A percentile compares a stretch with the other conserved stretches of the same genome.
Evolutionary conservation across 2,888 invertebrate genomes (phyloP).

Genomic region (Zonitis immaculata): DNA sequence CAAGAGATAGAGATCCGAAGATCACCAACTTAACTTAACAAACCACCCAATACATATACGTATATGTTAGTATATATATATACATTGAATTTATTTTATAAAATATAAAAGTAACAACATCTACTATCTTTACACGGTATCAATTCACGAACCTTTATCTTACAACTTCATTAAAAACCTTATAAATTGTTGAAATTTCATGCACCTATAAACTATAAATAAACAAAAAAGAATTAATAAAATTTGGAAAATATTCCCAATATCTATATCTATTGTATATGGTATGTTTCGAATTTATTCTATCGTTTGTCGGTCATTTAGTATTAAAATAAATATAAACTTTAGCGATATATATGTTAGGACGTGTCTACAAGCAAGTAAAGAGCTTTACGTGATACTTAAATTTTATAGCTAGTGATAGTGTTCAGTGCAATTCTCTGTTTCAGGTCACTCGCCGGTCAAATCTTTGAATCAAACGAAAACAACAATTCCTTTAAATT

Average conservation of each 20-base stretch:
- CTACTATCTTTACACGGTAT: conserved; percentile 24
- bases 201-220: background rate
- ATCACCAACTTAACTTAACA: conserved; percentile 29
- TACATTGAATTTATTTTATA: conserved; percentile 22
- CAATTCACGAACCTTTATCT: conserved; percentile 18
- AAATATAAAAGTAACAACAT: conserved; percentile 28
- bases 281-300: too few species aligned
- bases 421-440: conserved; percentile 34
- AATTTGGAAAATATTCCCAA: too few species aligned
- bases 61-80: too few species aligned
- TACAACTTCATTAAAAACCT: conserved; percentile 32
- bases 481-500: background rate
- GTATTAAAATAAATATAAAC: background rate
- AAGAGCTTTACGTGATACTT: conserved; percentile 41
- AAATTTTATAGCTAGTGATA: conserved; percentile 37
- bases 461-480: conserved; percentile 2
- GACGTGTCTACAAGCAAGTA: conserved; percentile 31
- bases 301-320: background rate
- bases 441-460: conserved; percentile 27
- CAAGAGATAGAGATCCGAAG: conserved; percentile 35
- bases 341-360: conserved; percentile 24
- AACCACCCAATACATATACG: conserved; percentile 14
- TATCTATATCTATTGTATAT: too few species aligned
- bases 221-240: too few species aligned
- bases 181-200: conserved; percentile 4